Base-by-base conservation (phyloP, 2,888 invertebrate species). In the Lagria hirta region DNA sequence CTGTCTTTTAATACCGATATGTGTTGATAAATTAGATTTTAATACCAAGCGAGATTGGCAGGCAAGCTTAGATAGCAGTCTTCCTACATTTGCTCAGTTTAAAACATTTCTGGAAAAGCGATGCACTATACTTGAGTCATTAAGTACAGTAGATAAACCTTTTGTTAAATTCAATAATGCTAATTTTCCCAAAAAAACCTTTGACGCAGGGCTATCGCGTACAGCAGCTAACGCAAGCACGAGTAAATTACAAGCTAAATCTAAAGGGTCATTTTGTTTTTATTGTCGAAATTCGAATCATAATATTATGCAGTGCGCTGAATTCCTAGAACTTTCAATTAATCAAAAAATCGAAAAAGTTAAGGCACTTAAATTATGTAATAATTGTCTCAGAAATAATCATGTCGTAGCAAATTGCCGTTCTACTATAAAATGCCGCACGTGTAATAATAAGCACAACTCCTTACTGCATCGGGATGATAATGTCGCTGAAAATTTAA, bases 401-500 rank as follows among this genome's bases (percentile, higher is more conserved):
- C 28, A 28, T 13, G 4, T 12, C 4, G 8, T 28, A 5, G 14
- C 4, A 8, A 4, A 6, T 6, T 28, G 28, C 8, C 7, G 8
- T 12, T 4, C 5, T 4, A 14, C 4, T 12, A 18, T 4, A 5
- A 14, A 4, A 5, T 37, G 37, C 12, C 15, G 20, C 3, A 2
- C n/a, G 4, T 30, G 37, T 11, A 15, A 13, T 37, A 3, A 2
- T 2, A 37, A 18, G 3, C 37, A 37, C 7, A 5, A 37, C 16
- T 16, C 37, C 5, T 20, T 37, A 11, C 12, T 37, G 2, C 37
- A 37, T 18, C 4, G 6, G 5, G 20, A n/a, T n/a, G n/a, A n/a
- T n/a, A n/a, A n/a, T n/a, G n/a, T n/a, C n/a, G n/a, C n/a, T n/a
- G n/a, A n/a, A n/a, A n/a, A n/a, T n/a, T n/a, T n/a, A n/a, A n/a